Evolutionary conservation across 2,797 vertebrate genomes (phyloP).

Genomic region (Eulemur rubriventer): DNA sequence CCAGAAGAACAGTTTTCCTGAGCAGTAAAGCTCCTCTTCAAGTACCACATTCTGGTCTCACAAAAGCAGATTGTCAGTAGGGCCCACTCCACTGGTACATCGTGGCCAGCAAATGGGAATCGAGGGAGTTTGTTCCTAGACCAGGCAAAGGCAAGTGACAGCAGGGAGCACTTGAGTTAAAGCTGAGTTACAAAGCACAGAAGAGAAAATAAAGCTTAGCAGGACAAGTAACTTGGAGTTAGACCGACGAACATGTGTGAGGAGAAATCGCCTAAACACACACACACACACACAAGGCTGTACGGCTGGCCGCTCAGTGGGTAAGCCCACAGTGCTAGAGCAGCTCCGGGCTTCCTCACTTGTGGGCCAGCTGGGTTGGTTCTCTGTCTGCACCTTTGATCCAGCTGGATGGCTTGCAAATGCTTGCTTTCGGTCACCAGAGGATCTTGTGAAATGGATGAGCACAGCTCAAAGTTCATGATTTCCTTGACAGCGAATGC

Average conservation of each 20-base stretch:
- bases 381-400: background rate
- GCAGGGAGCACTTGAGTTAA: background rate
- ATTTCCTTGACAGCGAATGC: background rate
- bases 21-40: background rate
- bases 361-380: background rate
- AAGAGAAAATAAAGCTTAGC: background rate
- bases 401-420: background rate
- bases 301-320: background rate
- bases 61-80: background rate
- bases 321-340: background rate
- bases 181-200: background rate
- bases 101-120: background rate
- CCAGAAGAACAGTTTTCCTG: background rate
- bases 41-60: background rate
- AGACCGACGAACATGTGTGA: background rate
- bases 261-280: background rate
- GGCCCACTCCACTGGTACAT: no score
- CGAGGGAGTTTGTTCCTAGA: background rate
- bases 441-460: background rate
- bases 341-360: no score
- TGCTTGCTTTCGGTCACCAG: background rate
- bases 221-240: background rate
- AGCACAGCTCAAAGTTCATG: background rate
- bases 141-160: background rate
- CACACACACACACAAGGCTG: rapidly evolving